A percentile compares a stretch with the other conserved stretches of the same genome.
These are phyloP conservation scores for Mesembrinibis cayennensis DNA, from an alignment of 2,113 vertebrate genomes.

Conservation along the genomic window DNA sequence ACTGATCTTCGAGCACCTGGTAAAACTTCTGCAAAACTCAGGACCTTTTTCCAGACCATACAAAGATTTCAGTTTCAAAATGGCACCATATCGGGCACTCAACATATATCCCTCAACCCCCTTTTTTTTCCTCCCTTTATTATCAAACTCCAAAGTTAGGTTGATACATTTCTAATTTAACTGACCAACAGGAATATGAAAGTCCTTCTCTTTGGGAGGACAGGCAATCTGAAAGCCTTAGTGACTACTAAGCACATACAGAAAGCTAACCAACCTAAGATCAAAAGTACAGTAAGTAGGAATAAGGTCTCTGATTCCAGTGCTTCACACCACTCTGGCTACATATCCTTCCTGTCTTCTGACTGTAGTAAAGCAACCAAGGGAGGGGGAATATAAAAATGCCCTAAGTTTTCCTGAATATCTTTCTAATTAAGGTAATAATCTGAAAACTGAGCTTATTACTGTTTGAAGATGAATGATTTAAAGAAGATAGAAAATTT, in stretches of 20 bases:
- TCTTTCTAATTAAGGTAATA: not conserved
- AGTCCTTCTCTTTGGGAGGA: not conserved
- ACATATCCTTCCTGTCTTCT: not conserved
- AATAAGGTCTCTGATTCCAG: not conserved
- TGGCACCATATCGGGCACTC: not conserved
- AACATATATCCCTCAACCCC: not conserved
- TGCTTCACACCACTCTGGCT: not conserved
- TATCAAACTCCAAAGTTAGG: not conserved
- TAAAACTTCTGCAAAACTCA: not conserved
- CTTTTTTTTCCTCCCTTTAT: not conserved
- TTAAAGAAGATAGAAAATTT: not conserved
- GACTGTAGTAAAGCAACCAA: not conserved
- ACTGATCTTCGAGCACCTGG: not conserved
- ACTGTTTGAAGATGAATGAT: not conserved
- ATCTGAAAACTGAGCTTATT: not conserved
- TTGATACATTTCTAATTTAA: not conserved
- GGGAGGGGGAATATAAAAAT: not conserved
- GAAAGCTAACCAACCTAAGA: not conserved
- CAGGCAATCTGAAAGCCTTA: not conserved
- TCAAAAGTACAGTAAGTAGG: not conserved
- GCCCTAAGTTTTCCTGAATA: not conserved
- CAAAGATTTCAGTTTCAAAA: not conserved
- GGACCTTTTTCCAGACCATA: not conserved
- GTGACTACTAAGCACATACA: not conserved
- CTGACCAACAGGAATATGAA: not conserved